Base-by-base conservation (phyloP, 2,797 vertebrate species). In the Sandelia bainsii region DNA sequence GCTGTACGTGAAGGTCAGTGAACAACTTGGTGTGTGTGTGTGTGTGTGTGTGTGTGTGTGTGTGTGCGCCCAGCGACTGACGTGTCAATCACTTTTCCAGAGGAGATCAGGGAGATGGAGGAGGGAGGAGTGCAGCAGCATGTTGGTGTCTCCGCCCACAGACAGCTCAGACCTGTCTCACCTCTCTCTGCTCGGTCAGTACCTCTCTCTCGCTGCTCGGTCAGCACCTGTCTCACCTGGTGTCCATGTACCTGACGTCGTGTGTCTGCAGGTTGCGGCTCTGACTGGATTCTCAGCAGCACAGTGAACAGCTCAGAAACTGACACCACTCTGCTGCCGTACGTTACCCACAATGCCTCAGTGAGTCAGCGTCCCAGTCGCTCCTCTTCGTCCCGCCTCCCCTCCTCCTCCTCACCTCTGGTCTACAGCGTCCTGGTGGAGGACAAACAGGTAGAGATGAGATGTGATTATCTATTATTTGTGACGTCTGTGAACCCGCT, bases 381-480 rank as follows among this genome's bases (percentile, higher is more conserved):
- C 22, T 62, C 82, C 11, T 79, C 81, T 5, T 71, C 37, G 14
- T 69, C 82, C 50, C 69, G 9, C 14, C 6, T 27, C 32, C 29
- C 6, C 29, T 66, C 69, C 1, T 27, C 85, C 5, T 66, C 90
- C 8, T 79, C 90, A 8, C 73, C 91, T 3, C 40, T 92, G 65
- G 92, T 93, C 20, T 93, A 94, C 84, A 93, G 91, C 58, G 25
- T 95, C 57, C 71, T 89, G 56, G 92, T 94, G 76, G 93, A 93
- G 52, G 87, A 93, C 61, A 69, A 46, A 32, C 80, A 85, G 91
- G 93, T 82, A 22, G 4, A 10, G 61, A 11, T 32, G 8, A 17
- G 20, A 22, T 34, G 22, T 46, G 19, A 6, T 34, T 42, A 22
- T 20, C 25, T 3, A 5, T 29, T 5, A 6, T 22, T 19, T 2